A percentile compares a stretch with the other conserved stretches of the same genome.
Conservation (phyloP, 2,113 vertebrate genomes). For the Gobius niger region DNA sequence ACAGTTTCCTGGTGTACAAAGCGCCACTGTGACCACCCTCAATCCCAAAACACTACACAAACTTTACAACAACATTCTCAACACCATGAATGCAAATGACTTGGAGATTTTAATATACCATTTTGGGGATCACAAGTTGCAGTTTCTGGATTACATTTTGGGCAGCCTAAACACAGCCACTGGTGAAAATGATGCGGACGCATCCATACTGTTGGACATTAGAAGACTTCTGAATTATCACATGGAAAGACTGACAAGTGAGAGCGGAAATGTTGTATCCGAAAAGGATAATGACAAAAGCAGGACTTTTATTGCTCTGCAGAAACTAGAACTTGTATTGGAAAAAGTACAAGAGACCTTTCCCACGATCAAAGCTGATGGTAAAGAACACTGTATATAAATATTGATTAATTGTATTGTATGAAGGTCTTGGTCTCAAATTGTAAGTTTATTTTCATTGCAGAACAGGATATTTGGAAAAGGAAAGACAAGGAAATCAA, state of each 20-base stretch:
- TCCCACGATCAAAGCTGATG: slow-evolving; percentile 47
- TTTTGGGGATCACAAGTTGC: slow-evolving; percentile 65
- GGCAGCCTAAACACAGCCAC: slow-evolving; percentile 24
- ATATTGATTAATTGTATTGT: slow-evolving; percentile 47
- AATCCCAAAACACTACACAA: slow-evolving; percentile 40
- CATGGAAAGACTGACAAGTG: slow-evolving; percentile 35
- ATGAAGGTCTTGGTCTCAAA: background rate
- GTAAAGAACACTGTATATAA: slow-evolving; percentile 47
- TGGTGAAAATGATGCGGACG: slow-evolving; percentile 38
- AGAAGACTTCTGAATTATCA: slow-evolving; percentile 62
- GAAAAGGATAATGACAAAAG: slow-evolving; percentile 49
- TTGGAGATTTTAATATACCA: slow-evolving; percentile 43
- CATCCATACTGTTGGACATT: slow-evolving; percentile 60
- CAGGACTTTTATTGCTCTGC: slow-evolving; percentile 52
- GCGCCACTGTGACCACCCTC: slow-evolving; percentile 4
- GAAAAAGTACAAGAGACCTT: slow-evolving; percentile 62
- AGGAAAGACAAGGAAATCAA: slow-evolving; percentile 12
- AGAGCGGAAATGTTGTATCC: slow-evolving; percentile 12
- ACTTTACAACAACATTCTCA: slow-evolving; percentile 52
- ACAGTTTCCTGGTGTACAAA: background rate
- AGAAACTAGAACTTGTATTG: slow-evolving; percentile 72
- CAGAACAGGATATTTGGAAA: background rate
- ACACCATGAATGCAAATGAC: slow-evolving; percentile 49
- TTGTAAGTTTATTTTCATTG: background rate
- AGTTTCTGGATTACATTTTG: slow-evolving; percentile 68